Evolutionary conservation across 2,888 invertebrate species (phyloP).

Genomic region (Tinea trinotella): DNA sequence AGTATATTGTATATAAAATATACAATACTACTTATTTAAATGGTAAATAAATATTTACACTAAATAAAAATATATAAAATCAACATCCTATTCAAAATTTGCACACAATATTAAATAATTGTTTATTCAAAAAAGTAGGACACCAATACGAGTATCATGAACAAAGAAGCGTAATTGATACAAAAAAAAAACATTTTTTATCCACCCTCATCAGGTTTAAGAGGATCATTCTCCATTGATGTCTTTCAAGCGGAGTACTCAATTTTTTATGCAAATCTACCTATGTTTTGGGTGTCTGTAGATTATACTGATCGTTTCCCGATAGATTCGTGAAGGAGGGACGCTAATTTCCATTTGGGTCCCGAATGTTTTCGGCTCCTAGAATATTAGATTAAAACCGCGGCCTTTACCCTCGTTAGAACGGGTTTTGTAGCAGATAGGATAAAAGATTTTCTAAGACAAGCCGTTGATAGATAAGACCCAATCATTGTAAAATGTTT

Average conservation of each 20-base stretch:
- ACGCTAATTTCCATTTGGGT: conserved; percentile 16
- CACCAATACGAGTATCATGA: no score
- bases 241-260: not conserved
- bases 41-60: no score
- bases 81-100: no score
- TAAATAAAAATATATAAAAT: no score
- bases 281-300: conserved; percentile 26
- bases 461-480: conserved; percentile 21
- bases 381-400: conserved; percentile 37
- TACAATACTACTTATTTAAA: no score
- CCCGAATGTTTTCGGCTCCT: conserved; percentile 15
- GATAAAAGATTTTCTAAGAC: conserved; percentile 29
- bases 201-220: not conserved
- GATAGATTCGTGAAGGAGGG: conserved; percentile 14
- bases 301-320: conserved; percentile 15
- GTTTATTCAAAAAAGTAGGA: no score
- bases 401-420: conserved; percentile 29
- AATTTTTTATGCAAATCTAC: conserved; percentile 43
- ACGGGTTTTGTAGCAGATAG: conserved; percentile 21
- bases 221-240: not conserved
- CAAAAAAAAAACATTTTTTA: not conserved
- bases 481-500: not conserved
- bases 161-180: not conserved
- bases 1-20: no score
- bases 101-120: no score